These are phyloP conservation scores for Aldabrachelys gigantea DNA, from an alignment of 2,113 vertebrate species.

Conservation along the genomic window DNA sequence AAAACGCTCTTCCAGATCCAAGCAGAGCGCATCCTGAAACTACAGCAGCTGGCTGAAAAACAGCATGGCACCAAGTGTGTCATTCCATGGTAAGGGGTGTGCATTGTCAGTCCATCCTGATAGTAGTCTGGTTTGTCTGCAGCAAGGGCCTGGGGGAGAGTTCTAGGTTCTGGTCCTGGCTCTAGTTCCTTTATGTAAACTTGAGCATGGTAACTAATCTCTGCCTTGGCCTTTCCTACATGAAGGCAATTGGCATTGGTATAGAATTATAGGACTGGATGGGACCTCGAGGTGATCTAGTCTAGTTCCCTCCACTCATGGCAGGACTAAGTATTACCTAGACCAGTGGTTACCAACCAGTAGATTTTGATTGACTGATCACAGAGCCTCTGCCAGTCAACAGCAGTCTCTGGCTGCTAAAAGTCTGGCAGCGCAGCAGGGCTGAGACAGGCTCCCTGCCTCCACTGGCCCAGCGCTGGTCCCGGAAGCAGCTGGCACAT, in stretches of 20 bases:
- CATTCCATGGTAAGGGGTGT: slow-evolving; percentile 90
- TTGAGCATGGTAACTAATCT: background rate
- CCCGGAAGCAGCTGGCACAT: too few relatives aligned
- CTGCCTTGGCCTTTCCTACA: background rate
- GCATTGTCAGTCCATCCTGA: background rate
- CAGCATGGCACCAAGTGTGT: slow-evolving; percentile 80
- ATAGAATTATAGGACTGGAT: too few relatives aligned
- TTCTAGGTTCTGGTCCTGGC: background rate
- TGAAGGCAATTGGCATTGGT: background rate
- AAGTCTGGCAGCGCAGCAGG: too few relatives aligned
- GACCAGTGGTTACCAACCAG: too few relatives aligned
- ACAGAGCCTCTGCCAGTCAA: too few relatives aligned
- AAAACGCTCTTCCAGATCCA: slow-evolving; percentile 99
- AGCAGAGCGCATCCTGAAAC: slow-evolving; percentile 91
- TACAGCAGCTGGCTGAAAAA: slow-evolving; percentile 88
- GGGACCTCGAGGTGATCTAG: too few relatives aligned
- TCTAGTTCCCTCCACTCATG: too few relatives aligned
- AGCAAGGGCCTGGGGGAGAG: background rate
- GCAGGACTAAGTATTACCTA: too few relatives aligned
- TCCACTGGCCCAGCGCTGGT: too few relatives aligned
- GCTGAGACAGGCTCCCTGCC: too few relatives aligned
- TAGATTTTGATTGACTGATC: too few relatives aligned
- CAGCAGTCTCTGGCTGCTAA: too few relatives aligned
- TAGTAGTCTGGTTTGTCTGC: background rate
- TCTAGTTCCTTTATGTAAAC: background rate